phyloP scores from a whole-genome alignment of 2,797 vertebrate species.

The Muraenolepis orangiensis region DNA sequence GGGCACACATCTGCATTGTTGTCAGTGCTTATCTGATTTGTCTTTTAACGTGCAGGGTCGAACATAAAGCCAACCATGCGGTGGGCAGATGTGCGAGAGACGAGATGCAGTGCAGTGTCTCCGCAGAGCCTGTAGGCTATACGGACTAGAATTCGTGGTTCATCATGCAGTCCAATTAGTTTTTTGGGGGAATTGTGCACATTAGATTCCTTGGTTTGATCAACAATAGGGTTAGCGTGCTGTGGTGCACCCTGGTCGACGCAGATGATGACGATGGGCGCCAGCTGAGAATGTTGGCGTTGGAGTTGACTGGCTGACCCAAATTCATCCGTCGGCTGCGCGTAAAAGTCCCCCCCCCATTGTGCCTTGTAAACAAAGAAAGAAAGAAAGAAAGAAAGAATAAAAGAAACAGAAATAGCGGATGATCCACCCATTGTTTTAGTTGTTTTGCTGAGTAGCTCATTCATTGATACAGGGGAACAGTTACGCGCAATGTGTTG shows the following conservation, averaged over 20 bases:
- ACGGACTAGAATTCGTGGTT: background rate
- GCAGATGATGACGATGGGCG: background rate
- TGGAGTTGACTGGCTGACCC: conserved; percentile 51
- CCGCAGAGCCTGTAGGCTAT: background rate
- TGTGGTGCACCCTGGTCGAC: background rate
- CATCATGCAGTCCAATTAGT: background rate
- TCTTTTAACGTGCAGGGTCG: background rate
- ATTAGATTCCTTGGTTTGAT: background rate
- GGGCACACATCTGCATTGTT: background rate
- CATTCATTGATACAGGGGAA: background rate
- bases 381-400: too few species aligned
- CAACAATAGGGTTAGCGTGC: background rate
- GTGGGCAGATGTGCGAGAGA: background rate
- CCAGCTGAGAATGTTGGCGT: conserved; percentile 19
- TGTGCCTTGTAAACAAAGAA: conserved; percentile 37
- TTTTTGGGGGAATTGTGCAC: background rate
- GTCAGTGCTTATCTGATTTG: background rate
- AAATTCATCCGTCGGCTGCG: conserved; percentile 40
- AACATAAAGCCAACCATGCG: background rate
- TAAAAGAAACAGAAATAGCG: too few species aligned
- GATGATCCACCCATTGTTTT: background rate
- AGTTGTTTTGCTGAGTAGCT: background rate
- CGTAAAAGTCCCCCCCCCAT: conserved; percentile 55
- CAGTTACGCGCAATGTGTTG: background rate
- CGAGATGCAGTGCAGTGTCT: background rate